Percentiles rank a stretch among this genome's conserved stretches.
Conservation (phyloP, 2,113 vertebrate genomes). For the Apaloderma vittatum region DNA sequence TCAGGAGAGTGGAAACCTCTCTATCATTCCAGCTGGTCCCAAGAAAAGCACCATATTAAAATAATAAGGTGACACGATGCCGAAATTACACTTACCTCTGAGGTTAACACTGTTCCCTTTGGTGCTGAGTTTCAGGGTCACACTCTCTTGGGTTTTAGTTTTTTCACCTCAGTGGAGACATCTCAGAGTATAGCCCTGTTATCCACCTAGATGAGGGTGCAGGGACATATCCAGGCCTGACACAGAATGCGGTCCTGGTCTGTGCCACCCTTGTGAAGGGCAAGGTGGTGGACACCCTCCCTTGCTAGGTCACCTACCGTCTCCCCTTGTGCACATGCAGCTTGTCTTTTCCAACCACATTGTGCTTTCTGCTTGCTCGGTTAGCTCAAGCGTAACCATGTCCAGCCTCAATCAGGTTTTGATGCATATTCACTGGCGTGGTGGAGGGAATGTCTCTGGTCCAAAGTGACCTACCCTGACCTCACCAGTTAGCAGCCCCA, state of each 20-base stretch:
- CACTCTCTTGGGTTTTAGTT: fast-evolving
- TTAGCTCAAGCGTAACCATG: not conserved
- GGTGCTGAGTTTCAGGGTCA: not conserved
- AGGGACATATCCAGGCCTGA: not conserved
- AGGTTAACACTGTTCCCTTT: not conserved
- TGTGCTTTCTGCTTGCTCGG: slow-evolving; percentile 11
- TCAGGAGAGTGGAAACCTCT: not conserved
- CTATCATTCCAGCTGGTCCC: not conserved
- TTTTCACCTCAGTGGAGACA: not conserved
- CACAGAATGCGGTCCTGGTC: not conserved
- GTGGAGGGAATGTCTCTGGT: not conserved
- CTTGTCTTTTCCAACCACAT: slow-evolving; percentile 34
- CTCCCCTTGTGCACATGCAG: not conserved
- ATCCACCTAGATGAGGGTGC: not conserved
- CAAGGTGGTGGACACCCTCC: not conserved
- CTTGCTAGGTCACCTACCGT: not conserved
- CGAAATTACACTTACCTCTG: not conserved
- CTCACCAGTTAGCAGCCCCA: not conserved
- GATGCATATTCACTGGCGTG: not conserved
- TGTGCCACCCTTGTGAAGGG: not conserved
- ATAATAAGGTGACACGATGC: not conserved
- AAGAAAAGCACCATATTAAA: not conserved
- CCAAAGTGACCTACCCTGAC: not conserved
- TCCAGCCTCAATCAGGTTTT: not conserved
- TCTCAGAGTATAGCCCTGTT: not conserved